Percentiles rank a stretch among this genome's conserved stretches.
Conservation (phyloP, 2,113 vertebrate species). For the Rallus limicola region DNA sequence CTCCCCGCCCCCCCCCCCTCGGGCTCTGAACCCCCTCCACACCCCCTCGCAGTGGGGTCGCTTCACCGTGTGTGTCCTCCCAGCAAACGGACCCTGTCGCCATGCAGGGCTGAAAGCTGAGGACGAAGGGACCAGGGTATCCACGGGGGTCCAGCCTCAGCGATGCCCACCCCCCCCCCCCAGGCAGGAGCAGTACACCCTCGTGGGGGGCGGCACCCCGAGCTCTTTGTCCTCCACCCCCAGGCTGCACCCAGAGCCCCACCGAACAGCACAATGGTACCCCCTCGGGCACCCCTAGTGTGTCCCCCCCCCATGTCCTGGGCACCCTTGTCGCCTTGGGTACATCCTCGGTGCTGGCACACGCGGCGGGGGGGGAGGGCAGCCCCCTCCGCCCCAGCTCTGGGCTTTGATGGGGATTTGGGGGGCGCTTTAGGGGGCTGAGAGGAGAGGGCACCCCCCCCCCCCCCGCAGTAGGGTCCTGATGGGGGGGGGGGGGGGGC, state of each 20-base stretch:
- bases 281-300: not conserved
- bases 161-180: no score
- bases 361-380: no score
- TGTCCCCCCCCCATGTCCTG: not conserved
- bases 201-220: no score
- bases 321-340: not conserved
- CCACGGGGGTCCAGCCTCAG: not conserved
- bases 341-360: not conserved
- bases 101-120: no score
- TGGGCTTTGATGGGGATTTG: not conserved
- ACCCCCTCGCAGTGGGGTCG: not conserved
- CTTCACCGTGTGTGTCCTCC: no score
- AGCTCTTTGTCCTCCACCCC: not conserved
- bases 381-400: no score
- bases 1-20: not conserved
- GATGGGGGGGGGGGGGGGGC: no score
- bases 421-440: no score
- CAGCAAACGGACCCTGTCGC: not conserved
- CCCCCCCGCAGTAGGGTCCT: no score
- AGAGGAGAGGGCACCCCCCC: no score
- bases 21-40: not conserved
- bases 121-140: not conserved
- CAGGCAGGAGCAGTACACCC: no score
- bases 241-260: not conserved
- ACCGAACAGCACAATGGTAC: not conserved